phyloP scores from a whole-genome alignment of 2,113 vertebrate genomes.

The Delphinus delphis region DNA sequence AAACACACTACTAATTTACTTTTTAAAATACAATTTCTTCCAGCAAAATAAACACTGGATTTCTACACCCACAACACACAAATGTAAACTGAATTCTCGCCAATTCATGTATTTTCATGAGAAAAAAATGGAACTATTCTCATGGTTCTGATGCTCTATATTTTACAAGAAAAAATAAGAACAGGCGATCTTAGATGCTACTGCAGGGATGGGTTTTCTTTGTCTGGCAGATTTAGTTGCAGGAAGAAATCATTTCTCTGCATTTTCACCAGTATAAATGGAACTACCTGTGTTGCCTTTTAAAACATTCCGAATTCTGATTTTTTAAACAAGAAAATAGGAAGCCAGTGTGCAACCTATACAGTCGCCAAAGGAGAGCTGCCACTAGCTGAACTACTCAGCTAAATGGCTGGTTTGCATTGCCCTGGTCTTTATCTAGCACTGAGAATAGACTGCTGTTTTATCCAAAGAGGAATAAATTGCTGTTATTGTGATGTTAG shows the following conservation, averaged over 20 bases:
- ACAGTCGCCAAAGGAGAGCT: constrained; percentile 80
- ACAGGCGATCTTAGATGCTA: constrained; percentile 20
- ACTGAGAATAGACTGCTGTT: constrained; percentile 88
- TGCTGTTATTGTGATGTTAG: constrained; percentile 91
- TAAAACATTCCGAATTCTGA: constrained; percentile 77
- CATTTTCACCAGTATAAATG: constrained; percentile 51
- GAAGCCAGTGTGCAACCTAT: constrained; percentile 81
- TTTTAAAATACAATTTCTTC: constrained; percentile 68
- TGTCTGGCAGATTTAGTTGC: constrained; percentile 61
- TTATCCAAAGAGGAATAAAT: constrained; percentile 91
- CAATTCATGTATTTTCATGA: constrained; percentile 68
- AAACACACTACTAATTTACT: constrained; percentile 79
- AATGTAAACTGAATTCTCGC: constrained; percentile 64
- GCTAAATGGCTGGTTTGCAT: constrained; percentile 90
- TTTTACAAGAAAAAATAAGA: constrained; percentile 59
- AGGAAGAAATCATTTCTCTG: constrained; percentile 53
- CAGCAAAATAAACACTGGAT: constrained; percentile 65
- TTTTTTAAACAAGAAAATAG: constrained; percentile 81
- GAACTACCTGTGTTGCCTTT: constrained; percentile 69
- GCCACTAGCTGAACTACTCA: constrained; percentile 83
- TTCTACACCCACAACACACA: constrained; percentile 51
- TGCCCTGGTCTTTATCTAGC: constrained; percentile 89
- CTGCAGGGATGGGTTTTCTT: constrained; percentile 41
- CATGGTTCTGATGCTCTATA: constrained; percentile 37
- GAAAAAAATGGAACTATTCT: constrained; percentile 34